phyloP scores from a whole-genome alignment of 1,140 invertebrate genomes.

The Heliconius nattereri region DNA sequence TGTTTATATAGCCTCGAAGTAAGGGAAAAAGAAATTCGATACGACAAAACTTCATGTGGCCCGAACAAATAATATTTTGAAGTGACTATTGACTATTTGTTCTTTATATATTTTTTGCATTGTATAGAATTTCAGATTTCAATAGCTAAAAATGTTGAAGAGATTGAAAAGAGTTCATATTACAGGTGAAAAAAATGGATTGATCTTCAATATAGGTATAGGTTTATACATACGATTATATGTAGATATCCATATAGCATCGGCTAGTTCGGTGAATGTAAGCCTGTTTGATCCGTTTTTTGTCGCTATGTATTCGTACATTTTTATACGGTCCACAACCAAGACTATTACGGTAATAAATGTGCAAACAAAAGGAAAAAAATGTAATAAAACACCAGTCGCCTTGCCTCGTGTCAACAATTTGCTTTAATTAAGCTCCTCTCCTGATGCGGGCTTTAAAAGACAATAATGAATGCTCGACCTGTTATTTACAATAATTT shows the following conservation, averaged over 20 bases:
- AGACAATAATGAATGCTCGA: not conserved
- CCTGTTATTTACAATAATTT: not conserved
- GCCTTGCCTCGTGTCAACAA: conserved; percentile 14
- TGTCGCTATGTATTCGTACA: no score
- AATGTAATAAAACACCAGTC: conserved; percentile 14
- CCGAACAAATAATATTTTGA: conserved; percentile 77
- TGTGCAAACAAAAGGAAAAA: conserved; percentile 7
- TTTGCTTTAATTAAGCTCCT: conserved; percentile 17
- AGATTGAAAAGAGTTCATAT: not conserved
- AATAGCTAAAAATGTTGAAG: conserved; percentile 40
- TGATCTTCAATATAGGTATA: not conserved
- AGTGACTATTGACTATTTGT: conserved; percentile 80
- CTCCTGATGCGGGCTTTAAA: conserved; percentile 18
- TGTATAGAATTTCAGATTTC: conserved; percentile 69
- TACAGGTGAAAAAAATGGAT: not conserved
- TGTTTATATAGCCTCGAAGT: conserved; percentile 34
- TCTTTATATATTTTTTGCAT: conserved; percentile 59
- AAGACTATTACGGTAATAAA: not conserved
- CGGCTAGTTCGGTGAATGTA: no score
- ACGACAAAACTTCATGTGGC: conserved; percentile 69
- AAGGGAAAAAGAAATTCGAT: conserved; percentile 58
- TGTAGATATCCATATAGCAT: no score
- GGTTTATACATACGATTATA: not conserved
- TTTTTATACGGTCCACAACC: not conserved
- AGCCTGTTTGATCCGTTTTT: no score